Conservation (phyloP, 2,113 vertebrate genomes). For the Vulpes ferrilata region DNA sequence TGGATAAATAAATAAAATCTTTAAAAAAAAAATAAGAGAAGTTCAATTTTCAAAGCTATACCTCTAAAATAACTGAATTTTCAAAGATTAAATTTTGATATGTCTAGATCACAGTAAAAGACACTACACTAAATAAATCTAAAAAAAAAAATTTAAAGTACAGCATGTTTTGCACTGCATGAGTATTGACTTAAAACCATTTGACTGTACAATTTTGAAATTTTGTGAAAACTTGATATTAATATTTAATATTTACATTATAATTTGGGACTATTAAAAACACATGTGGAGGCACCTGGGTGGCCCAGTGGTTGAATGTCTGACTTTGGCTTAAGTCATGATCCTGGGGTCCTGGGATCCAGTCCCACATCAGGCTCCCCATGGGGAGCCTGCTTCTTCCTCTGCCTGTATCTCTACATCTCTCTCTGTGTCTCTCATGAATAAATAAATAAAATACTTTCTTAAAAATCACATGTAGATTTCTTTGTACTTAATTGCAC, state of each 20-base stretch:
- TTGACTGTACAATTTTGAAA: neutral
- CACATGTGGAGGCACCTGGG: neutral
- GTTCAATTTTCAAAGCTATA: slow-evolving; percentile 45
- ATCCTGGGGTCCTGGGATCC: no score
- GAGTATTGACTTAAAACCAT: neutral
- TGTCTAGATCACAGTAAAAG: slow-evolving; percentile 1
- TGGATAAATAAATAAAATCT: no score
- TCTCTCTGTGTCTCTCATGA: no score
- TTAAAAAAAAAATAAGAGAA: neutral
- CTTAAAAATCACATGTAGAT: neutral
- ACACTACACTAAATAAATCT: slow-evolving; percentile 1
- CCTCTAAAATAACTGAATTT: slow-evolving; percentile 48
- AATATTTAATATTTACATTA: slow-evolving; percentile 13
- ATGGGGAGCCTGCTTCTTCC: no score
- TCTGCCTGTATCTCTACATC: no score
- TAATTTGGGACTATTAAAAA: slow-evolving; percentile 15
- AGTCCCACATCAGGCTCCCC: no score
- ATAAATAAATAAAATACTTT: no score
- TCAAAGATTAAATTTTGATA: slow-evolving; percentile 18
- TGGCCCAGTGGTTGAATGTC: no score
- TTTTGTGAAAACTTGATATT: slow-evolving; percentile 36
- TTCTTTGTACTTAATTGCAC: neutral
- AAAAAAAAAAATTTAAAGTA: slow-evolving; percentile 22
- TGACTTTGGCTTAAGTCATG: no score
- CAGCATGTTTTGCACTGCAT: neutral